Conservation (phyloP, 2,113 vertebrate species). For the Regulus satrapa region DNA sequence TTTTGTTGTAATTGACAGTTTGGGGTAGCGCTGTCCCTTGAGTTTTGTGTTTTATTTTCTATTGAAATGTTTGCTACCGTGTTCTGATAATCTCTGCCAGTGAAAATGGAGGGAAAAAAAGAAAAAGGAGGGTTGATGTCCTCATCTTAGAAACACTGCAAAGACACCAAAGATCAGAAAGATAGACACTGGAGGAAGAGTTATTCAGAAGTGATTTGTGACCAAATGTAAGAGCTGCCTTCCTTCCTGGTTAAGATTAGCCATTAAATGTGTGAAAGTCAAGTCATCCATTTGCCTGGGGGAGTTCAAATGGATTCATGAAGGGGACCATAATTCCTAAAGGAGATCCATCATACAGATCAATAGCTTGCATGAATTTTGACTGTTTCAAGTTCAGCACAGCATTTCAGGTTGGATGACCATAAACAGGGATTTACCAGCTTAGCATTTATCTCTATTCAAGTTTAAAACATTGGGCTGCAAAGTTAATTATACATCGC, state of each 20-base stretch:
- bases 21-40: background rate
- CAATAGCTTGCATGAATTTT: background rate
- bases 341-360: background rate
- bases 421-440: background rate
- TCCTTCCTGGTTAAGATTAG: background rate
- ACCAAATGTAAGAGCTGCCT: background rate
- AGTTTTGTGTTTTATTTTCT: constrained; percentile 24
- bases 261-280: background rate
- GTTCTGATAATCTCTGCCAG: constrained; percentile 6
- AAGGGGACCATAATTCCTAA: background rate
- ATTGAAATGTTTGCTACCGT: constrained; percentile 10
- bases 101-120: background rate
- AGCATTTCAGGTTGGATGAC: background rate
- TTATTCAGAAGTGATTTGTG: background rate
- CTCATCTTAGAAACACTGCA: background rate
- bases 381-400: background rate
- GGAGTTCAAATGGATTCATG: background rate
- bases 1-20: constrained; percentile 62
- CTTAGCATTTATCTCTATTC: background rate
- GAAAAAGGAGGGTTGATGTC: background rate
- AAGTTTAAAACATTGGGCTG: background rate
- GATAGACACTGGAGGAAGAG: background rate
- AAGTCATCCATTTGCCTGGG: background rate
- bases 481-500: background rate
- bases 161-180: background rate